Conservation (phyloP, 2,113 vertebrate genomes). For the Neofelis nebulosa region DNA sequence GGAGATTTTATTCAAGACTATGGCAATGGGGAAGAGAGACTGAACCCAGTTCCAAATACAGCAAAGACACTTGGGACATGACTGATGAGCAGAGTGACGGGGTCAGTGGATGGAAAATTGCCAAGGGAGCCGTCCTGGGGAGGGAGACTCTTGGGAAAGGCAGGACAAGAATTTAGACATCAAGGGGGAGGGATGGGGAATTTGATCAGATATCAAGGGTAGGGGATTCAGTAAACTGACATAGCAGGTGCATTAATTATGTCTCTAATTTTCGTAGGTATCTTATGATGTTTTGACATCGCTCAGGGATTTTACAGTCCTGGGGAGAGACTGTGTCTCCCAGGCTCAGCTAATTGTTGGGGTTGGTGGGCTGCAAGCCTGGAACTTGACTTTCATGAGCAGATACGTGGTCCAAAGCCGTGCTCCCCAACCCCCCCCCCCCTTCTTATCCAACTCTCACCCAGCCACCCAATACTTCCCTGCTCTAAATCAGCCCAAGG, state of each 20-base stretch:
- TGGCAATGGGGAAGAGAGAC: background rate
- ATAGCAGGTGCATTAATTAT: background rate
- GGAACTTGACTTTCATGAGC: background rate
- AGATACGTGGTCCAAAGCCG: too few relatives aligned
- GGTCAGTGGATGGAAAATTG: too few relatives aligned
- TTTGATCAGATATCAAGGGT: background rate
- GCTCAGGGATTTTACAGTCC: background rate
- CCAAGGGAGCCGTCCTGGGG: too few relatives aligned
- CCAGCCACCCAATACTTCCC: background rate
- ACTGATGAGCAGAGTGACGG: too few relatives aligned
- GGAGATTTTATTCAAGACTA: background rate
- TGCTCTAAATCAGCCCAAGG: background rate
- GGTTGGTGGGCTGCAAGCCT: too few relatives aligned
- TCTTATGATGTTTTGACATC: background rate
- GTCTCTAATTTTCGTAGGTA: background rate
- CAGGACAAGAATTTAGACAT: too few relatives aligned
- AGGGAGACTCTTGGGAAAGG: background rate
- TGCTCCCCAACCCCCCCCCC: rapidly evolving
- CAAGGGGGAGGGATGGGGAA: background rate
- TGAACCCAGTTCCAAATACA: background rate
- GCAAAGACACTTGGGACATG: background rate
- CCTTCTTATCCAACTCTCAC: background rate
- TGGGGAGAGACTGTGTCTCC: background rate
- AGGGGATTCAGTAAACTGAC: background rate
- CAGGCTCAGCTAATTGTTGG: background rate